Evolutionary conservation across 2,888 invertebrate species (phyloP), one percentile per base, ranked within the genome.

Genomic region (Gibbula magus): DNA sequence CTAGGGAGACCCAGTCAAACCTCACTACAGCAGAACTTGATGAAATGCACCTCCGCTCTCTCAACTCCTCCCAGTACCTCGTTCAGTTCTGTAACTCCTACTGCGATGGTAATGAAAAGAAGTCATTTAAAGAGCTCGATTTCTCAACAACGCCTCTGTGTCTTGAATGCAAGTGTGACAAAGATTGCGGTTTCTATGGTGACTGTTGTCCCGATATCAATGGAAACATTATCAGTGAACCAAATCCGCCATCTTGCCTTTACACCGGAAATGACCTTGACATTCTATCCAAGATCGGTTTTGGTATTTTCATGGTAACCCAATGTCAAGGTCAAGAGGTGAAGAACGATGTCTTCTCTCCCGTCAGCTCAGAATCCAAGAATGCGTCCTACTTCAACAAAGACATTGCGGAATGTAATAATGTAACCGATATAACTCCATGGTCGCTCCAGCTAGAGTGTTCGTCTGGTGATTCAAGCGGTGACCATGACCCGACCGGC

Each of bases 171-270:
- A 32, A 35, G 7, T 81, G 81, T 75, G 81, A 81, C 66, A 18
- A 75, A 39, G 25, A 39, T 2, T 81, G 81, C 35, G 32, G 75
- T 22, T 13, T 56, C 32, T 74, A 77, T 45, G 81, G 75, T 32
- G 78, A 81, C 53, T 81, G 81, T 53, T 81, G 81, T 67, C 75
- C 78, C 22, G 81, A 81, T 78, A 5, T 53, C 4, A 18, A 35
- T 54, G 35, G 35, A 18, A 76, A 52, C 52, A 20, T 76, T 35
- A 13, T 18, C 3, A 53, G 56, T 54, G 56, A 29, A 29, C 54
- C 32, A n/a, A 56, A 54, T 25, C 76, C 75, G 4, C 52, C 20
- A 53, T 22, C 76, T n/a, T n/a, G 35, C 35, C 32, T 76, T 16
- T 54, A 22, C 35, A 54, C 56, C 54, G 56, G 35, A 7, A 25